Percentiles rank a stretch among this genome's conserved stretches.
phyloP scores from a whole-genome alignment of 2,113 vertebrate genomes.

The Dicrurus megarhynchus region DNA sequence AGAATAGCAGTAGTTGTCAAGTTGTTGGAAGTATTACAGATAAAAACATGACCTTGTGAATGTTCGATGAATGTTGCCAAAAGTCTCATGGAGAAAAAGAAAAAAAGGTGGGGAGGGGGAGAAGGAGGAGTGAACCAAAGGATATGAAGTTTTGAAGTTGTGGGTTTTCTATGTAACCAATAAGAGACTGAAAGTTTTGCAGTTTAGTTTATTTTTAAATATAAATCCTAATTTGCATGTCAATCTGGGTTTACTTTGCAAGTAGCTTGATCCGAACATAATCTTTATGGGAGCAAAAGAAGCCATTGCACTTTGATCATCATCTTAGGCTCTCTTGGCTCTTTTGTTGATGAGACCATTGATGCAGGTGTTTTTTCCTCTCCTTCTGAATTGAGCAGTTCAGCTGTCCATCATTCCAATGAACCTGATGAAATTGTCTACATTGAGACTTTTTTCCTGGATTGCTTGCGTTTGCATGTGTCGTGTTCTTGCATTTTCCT shows the following conservation, averaged over 20 bases:
- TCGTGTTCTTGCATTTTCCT: background rate
- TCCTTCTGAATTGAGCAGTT: background rate
- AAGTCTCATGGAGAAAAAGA: accelerated
- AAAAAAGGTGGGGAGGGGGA: accelerated
- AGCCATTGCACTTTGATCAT: background rate
- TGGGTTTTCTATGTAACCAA: background rate
- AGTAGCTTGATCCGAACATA: background rate
- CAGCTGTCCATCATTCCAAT: background rate
- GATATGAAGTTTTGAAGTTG: background rate
- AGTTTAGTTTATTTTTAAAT: background rate
- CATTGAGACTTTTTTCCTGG: background rate
- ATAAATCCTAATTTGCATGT: background rate
- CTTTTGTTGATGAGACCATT: background rate
- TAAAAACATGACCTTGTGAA: background rate
- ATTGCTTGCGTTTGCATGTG: background rate
- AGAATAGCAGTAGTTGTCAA: background rate
- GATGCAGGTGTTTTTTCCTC: background rate
- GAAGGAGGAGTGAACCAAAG: background rate
- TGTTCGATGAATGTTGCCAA: background rate
- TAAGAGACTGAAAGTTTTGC: background rate
- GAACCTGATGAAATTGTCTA: background rate
- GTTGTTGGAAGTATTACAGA: background rate
- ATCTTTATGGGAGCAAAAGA: background rate
- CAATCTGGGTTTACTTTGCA: background rate
- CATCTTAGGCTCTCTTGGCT: background rate